A percentile compares a stretch with the other conserved stretches of the same genome.
Evolutionary conservation across 1,140 invertebrate genomes (phyloP).

Genomic region (Charaxes varanes): DNA sequence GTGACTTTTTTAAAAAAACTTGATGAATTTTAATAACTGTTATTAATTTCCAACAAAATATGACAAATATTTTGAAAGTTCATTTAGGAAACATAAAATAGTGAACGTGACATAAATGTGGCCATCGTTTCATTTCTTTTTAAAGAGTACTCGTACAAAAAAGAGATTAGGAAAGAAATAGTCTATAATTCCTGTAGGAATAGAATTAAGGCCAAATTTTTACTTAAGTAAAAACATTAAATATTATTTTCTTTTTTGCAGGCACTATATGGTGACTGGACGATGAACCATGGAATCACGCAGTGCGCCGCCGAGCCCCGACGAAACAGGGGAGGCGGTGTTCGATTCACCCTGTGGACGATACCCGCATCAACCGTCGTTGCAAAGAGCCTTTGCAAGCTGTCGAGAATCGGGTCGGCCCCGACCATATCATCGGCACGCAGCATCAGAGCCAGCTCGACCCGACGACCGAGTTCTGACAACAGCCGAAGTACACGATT

Average conservation of each 20-base stretch:
- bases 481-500: conserved; percentile 71
- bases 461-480: conserved; percentile 65
- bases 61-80: conserved; percentile 5
- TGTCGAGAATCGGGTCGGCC: conserved; percentile 52
- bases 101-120: no score
- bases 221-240: no score
- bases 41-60: no score
- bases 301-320: conserved; percentile 70
- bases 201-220: no score
- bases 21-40: no score
- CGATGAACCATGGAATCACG: conserved; percentile 70
- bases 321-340: conserved; percentile 66
- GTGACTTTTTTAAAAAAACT: no score
- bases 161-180: no score
- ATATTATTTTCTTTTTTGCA: no score
- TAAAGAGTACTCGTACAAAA: no score
- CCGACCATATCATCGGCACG: conserved; percentile 60
- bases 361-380: conserved; percentile 40
- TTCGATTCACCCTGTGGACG: conserved; percentile 52
- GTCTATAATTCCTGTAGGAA: no score
- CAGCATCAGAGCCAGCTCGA: conserved; percentile 57
- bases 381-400: conserved; percentile 60
- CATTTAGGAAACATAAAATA: no score
- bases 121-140: no score
- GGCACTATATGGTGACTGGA: conserved; percentile 54